Conservation (phyloP, 1,140 invertebrate species). For the Pseudomyrmex pallidus region DNA sequence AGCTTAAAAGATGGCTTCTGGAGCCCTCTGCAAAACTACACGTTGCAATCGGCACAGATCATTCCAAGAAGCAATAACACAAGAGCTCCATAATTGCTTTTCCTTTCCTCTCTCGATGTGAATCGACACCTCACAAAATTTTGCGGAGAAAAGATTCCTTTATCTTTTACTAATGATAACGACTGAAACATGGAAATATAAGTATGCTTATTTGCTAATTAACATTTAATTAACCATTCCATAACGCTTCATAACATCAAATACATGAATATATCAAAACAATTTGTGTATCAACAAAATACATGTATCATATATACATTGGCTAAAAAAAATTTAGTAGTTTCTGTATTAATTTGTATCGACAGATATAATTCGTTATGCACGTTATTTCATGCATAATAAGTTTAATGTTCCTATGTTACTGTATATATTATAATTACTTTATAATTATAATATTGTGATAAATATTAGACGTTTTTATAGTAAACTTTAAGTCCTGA, state of each 20-base stretch:
- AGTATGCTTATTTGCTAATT: slow-evolving; percentile 49
- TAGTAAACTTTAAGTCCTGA: background rate
- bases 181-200: slow-evolving; percentile 45
- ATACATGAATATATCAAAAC: slow-evolving; percentile 6
- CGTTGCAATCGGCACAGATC: slow-evolving; percentile 41
- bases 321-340: background rate
- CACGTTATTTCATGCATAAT: slow-evolving; percentile 7
- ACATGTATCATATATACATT: background rate
- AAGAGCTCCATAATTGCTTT: slow-evolving; percentile 20
- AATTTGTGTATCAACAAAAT: background rate
- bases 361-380: background rate
- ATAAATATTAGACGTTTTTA: background rate
- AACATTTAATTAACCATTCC: slow-evolving; percentile 23
- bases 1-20: slow-evolving; percentile 45
- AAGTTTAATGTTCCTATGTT: slow-evolving; percentile 18
- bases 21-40: slow-evolving; percentile 29
- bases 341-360: slow-evolving; percentile 5
- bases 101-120: background rate
- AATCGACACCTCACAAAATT: slow-evolving; percentile 30
- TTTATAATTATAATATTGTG: background rate
- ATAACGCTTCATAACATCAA: background rate
- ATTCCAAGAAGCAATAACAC: slow-evolving; percentile 54
- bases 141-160: slow-evolving; percentile 38
- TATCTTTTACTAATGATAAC: slow-evolving; percentile 43
- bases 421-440: background rate